Percentiles rank a stretch among this genome's conserved stretches.
These are phyloP conservation scores for Harpagoxenus sublaevis DNA, from an alignment of 2,888 invertebrate species.

Conservation along the genomic window DNA sequence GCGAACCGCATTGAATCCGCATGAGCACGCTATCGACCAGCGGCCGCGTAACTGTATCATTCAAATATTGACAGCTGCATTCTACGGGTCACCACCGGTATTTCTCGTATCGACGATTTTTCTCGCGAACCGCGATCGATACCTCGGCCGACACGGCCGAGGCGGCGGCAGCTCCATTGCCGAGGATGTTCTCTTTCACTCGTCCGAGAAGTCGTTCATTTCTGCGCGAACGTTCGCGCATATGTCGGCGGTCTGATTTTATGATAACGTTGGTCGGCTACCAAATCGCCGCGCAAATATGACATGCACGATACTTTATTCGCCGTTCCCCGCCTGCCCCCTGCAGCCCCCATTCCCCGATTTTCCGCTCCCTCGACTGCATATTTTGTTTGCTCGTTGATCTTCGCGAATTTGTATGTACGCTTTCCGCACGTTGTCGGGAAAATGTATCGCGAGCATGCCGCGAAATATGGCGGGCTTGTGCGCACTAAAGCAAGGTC, in stretches of 20 bases:
- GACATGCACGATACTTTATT: constrained; percentile 35
- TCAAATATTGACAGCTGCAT: constrained; percentile 53
- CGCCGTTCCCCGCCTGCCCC: neutral
- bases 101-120: constrained; percentile 49
- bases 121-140: constrained; percentile 48
- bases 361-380: constrained; percentile 36
- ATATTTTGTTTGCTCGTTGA: constrained; percentile 40
- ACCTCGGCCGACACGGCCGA: neutral
- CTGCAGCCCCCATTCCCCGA: constrained; percentile 20
- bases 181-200: constrained; percentile 32
- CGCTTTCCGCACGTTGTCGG: constrained; percentile 22
- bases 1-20: constrained; percentile 38
- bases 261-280: constrained; percentile 50
- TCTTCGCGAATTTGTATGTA: constrained; percentile 39
- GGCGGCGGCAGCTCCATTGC: constrained; percentile 1
- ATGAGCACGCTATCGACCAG: constrained; percentile 34
- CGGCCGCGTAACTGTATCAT: constrained; percentile 41
- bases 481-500: constrained; percentile 18
- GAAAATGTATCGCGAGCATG: constrained; percentile 21
- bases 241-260: constrained; percentile 33
- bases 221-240: constrained; percentile 23
- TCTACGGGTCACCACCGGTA: constrained; percentile 50
- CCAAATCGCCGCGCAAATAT: constrained; percentile 47
- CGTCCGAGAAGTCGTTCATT: constrained; percentile 42
- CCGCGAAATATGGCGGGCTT: constrained; percentile 16